Evolutionary conservation across 2,113 vertebrate genomes (phyloP), one percentile per base, ranked within the genome.

Genomic region (Laterallus jamaicensis): DNA sequence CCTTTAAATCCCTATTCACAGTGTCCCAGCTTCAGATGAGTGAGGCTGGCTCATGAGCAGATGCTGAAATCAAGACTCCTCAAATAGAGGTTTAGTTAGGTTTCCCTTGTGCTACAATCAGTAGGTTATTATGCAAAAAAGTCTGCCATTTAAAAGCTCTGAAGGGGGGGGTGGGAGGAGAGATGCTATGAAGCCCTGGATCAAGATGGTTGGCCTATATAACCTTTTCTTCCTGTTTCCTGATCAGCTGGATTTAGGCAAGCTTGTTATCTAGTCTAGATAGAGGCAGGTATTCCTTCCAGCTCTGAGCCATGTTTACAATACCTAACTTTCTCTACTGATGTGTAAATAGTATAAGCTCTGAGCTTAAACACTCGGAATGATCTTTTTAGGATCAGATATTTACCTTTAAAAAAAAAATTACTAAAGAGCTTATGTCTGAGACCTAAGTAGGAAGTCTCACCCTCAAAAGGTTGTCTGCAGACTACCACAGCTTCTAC

Each of bases 341-440:
- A 82, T n/a, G 26, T 69, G 81, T 44, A 95, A 95, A 93, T 17
- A 93, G 54, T 49, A 91, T 87, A 87, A 95, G 49, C 69, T 92
- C 77, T 64, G 39, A 52, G 11, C 20, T 86, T 76, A 76, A 81
- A 63, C 58, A 81, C 47, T n/a, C 66, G 39, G 52, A 96, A 92
- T 28, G 4, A 91, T 68, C 52, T 71, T 91, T 93, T 79, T 4
- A 89, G 49, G 58, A 83, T 32, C 18, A 52, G 63, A 3, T 86
- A 84, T 81, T 93, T 93, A n/a, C 50, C 35, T 22, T 5, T 7
- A 42, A 70, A 47, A 47, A 70, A 74, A 52, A 54, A 69, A 13
- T 25, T 31, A 55, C 9, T 35, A 20, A 35, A 56, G 62, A 84
- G 49, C 35, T 91, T 37, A 50, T 29, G 21, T 63, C 47, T 75